Base-by-base conservation (phyloP, 1,140 invertebrate genomes). In the Cepaea nemoralis region DNA sequence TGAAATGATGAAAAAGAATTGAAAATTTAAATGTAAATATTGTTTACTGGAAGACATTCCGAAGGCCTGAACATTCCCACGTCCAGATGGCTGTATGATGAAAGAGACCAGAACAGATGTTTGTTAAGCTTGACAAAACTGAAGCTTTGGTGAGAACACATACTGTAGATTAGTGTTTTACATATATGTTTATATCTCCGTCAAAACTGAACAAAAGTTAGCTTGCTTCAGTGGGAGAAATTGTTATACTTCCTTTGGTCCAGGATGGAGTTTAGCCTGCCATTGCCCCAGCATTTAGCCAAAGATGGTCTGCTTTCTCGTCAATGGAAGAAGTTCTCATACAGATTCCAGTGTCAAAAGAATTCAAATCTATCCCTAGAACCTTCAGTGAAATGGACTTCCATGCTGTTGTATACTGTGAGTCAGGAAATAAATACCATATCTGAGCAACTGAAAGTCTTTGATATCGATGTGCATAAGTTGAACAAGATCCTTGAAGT, bases 401-500 rank as follows among this genome's bases (percentile, higher is more conserved):
- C 75, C 2, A 5, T 77, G 14, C 33, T 77, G 16, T 27, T 77
- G 31, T 77, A 55, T 63, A 35, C 75, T 63, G 75, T 22, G 3
- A 33, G 16, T 27, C 50, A 45, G 19, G 31, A 77, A 27, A 63
- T 77, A 31, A 66, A 39, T 39, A 35, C 14, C 24, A 63, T 77
- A 3, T 63, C 19, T 39, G 48, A 63, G n/a, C 39, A 31, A 35
- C 22, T 77, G 50, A 66, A 66, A 66, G 27, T 39, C 27, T 55
- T 59, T 37, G 75, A 66, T 24, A 63, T 77, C 1, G 59, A 66
- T 63, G 24, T 66, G 22, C 33, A 31, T 8, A 66, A 63, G 33
- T 24, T 66, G 50, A 77, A 77, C 50, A 66, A 63, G 24, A 40
- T 77, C 19, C 42, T 77, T 33, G 50, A 77, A 66, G 33, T 77